Evolutionary conservation across 2,888 invertebrate species (phyloP).

Genomic region (Ypsolopha sequella): DNA sequence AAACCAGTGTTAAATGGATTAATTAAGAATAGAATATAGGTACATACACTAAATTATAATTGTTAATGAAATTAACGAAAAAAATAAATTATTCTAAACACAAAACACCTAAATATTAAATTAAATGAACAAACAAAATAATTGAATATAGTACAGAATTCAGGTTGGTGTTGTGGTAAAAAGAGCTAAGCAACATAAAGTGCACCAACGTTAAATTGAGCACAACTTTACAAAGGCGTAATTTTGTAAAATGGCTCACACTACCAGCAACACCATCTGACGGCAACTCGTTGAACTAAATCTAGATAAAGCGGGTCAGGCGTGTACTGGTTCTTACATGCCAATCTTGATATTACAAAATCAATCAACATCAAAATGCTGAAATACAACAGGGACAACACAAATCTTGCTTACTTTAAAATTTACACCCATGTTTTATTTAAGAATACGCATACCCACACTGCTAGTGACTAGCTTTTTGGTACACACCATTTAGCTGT

Average conservation of each 20-base stretch:
- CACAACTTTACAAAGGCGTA: too few species aligned
- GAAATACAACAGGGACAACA: constrained; percentile 34
- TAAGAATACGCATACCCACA: not conserved
- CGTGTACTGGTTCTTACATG: constrained; percentile 13
- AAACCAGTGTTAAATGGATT: constrained; percentile 2
- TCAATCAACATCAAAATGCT: not conserved
- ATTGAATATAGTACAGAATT: constrained; percentile 6
- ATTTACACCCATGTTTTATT: not conserved
- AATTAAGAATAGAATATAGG: constrained; percentile 31
- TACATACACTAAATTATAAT: constrained; percentile 43
- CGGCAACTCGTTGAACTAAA: not conserved
- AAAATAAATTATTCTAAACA: constrained; percentile 57
- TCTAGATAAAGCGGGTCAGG: constrained; percentile 24
- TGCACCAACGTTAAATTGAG: too few species aligned
- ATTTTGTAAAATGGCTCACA: too few species aligned
- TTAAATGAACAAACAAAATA: constrained; percentile 22
- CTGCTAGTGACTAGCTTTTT: not conserved
- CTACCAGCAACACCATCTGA: not conserved
- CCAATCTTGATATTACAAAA: constrained; percentile 1
- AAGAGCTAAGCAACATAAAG: too few species aligned
- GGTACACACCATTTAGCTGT: not conserved
- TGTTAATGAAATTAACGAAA: constrained; percentile 32
- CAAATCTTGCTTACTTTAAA: constrained; percentile 24
- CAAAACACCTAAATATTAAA: constrained; percentile 26
- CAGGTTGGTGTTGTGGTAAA: not conserved